Evolutionary conservation across 1,140 invertebrate species (phyloP).

Genomic region (Bathynomus jamesi): DNA sequence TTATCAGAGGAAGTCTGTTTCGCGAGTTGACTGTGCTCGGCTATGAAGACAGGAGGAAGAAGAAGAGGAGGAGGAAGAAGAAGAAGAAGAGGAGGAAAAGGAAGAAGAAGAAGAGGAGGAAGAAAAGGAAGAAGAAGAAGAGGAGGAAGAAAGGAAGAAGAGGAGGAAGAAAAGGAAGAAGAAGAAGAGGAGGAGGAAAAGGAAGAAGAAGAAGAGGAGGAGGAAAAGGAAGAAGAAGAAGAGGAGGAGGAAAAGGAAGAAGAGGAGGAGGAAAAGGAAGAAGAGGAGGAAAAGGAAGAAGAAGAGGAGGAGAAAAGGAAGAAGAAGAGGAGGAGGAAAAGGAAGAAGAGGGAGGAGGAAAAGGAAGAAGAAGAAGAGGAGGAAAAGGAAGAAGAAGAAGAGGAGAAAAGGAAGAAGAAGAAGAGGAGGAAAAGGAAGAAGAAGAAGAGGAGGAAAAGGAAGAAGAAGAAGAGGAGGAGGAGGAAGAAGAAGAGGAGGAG

Average conservation of each 20-base stretch:
- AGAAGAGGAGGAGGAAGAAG: not conserved
- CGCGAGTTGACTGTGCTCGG: too few species aligned
- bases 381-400: too few species aligned
- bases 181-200: not conserved
- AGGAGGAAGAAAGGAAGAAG: not conserved
- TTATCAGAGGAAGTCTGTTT: too few species aligned
- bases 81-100: not conserved
- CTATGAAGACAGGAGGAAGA: not conserved
- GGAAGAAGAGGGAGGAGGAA: too few species aligned
- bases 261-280: not conserved
- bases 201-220: not conserved
- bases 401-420: too few species aligned
- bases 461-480: too few species aligned
- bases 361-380: too few species aligned
- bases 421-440: too few species aligned
- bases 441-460: too few species aligned
- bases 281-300: not conserved
- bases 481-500: too few species aligned
- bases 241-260: not conserved
- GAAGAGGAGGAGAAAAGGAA: not conserved
- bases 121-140: not conserved
- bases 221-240: not conserved
- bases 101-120: not conserved
- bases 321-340: not conserved
- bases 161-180: not conserved